phyloP scores from a whole-genome alignment of 2,888 invertebrate species.

The Cerastoderma edule region DNA sequence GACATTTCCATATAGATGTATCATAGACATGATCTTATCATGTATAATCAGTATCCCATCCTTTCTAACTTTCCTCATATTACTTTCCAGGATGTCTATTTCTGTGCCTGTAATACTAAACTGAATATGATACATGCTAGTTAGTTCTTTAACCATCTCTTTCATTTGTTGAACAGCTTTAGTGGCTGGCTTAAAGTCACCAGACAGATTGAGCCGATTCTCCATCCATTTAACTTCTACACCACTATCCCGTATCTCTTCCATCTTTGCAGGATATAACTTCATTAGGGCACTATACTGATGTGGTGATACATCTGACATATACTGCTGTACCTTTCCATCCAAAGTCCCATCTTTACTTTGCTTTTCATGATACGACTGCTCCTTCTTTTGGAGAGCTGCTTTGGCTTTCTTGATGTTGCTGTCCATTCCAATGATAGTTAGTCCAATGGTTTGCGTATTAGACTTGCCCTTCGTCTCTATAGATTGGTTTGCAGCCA shows the following conservation, averaged over 20 bases:
- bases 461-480: too few relatives aligned
- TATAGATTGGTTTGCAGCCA: too few relatives aligned
- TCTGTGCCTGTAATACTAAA: background rate
- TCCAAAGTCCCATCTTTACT: background rate
- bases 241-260: constrained; percentile 6
- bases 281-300: background rate
- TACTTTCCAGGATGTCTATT: background rate
- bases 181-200: background rate
- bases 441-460: too few relatives aligned
- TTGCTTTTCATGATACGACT: too few relatives aligned
- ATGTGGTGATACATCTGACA: background rate
- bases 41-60: background rate
- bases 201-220: background rate
- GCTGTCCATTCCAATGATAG: constrained; percentile 13
- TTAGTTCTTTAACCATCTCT: constrained; percentile 5
- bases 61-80: background rate
- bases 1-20: constrained; percentile 8
- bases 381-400: background rate
- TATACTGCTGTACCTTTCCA: background rate
- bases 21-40: constrained; percentile 8
- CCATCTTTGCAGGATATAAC: background rate
- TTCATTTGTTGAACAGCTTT: background rate
- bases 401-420: background rate
- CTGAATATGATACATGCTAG: background rate
- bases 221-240: background rate